phyloP scores from a whole-genome alignment of 1,140 invertebrate genomes.

The Copidosoma floridanum region DNA sequence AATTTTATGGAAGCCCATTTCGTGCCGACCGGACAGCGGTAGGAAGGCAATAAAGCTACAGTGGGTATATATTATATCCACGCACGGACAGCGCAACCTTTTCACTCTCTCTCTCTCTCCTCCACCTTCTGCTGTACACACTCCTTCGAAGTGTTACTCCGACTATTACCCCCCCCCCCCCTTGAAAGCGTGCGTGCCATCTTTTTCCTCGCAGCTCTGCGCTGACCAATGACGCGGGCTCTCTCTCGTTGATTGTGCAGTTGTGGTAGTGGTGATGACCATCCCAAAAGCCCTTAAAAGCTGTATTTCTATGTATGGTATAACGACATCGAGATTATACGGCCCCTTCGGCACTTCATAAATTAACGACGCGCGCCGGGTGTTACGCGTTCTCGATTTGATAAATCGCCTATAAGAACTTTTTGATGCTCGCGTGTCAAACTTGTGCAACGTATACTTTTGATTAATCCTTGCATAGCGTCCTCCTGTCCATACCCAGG shows the following conservation, averaged over 20 bases:
- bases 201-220: too few species aligned
- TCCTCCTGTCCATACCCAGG: too few species aligned
- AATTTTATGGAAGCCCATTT: slow-evolving; percentile 44
- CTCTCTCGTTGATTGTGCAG: slow-evolving; percentile 1
- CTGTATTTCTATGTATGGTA: not conserved
- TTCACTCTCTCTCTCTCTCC: not conserved
- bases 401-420: too few species aligned
- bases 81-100: slow-evolving; percentile 32
- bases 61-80: too few species aligned
- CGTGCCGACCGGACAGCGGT: slow-evolving; percentile 38
- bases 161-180: too few species aligned
- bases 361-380: not conserved
- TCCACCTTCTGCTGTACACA: slow-evolving; percentile 27
- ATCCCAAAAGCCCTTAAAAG: not conserved
- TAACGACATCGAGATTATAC: not conserved
- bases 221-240: slow-evolving; percentile 1
- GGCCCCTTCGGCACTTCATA: not conserved
- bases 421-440: too few species aligned
- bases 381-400: too few species aligned
- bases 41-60: slow-evolving; percentile 38
- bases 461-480: too few species aligned
- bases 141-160: too few species aligned
- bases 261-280: too few species aligned
- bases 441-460: too few species aligned
- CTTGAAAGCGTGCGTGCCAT: too few species aligned